These are phyloP conservation scores for Turdus rufiventris DNA, from an alignment of 2,113 vertebrate species.

Conservation along the genomic window DNA sequence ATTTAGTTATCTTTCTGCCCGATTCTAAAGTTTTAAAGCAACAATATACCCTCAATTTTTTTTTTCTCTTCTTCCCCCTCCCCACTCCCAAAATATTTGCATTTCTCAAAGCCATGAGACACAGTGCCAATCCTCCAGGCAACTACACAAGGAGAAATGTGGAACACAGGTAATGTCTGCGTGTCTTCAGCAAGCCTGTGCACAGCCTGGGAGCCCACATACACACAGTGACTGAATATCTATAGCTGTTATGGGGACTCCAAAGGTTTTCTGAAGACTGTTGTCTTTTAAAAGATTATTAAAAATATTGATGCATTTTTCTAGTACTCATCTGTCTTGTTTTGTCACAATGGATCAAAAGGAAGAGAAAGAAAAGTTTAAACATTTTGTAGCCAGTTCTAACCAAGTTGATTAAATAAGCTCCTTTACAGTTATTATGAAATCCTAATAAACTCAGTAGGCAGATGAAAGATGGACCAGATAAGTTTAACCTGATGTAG, in stretches of 20 bases:
- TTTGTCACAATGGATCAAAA: background rate
- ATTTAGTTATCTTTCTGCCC: background rate
- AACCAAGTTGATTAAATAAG: background rate
- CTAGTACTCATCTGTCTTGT: background rate
- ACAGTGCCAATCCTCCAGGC: background rate
- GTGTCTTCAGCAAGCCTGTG: background rate
- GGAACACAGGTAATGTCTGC: background rate
- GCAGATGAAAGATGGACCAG: background rate
- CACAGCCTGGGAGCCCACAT: background rate
- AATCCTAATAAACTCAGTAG: background rate
- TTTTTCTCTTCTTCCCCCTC: background rate
- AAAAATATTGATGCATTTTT: background rate
- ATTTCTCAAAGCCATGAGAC: background rate
- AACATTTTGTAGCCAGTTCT: background rate
- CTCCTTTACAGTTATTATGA: background rate
- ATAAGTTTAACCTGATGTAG: background rate
- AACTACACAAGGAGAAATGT: background rate
- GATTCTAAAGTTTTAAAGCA: conserved; percentile 7
- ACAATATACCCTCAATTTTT: background rate
- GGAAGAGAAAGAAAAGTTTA: background rate
- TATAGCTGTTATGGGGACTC: background rate
- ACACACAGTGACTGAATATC: background rate
- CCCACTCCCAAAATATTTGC: background rate
- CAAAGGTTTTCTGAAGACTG: background rate
- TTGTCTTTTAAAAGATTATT: background rate